Percentiles rank a stretch among this genome's conserved stretches.
These are phyloP conservation scores for Penaeus vannamei DNA, from an alignment of 1,140 invertebrate genomes.

Conservation along the genomic window DNA sequence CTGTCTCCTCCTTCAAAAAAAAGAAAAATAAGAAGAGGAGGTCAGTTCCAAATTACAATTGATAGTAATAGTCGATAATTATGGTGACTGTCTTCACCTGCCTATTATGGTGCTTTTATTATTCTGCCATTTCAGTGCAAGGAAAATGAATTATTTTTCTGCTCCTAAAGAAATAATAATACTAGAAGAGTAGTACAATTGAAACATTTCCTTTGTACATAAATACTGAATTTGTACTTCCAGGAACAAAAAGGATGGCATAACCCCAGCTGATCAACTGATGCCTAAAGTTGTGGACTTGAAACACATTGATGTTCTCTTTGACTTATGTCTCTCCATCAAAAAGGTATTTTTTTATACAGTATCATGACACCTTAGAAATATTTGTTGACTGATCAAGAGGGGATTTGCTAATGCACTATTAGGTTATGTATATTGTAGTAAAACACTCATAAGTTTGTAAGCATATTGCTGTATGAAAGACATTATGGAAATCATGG, in stretches of 20 bases:
- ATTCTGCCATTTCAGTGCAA: not conserved
- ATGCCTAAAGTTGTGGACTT: not conserved
- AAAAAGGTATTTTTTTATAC: conserved; percentile 56
- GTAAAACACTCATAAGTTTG: no score
- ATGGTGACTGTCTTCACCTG: no score
- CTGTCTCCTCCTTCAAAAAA: conserved; percentile 67
- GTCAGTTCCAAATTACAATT: not conserved
- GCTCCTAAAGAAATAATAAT: not conserved
- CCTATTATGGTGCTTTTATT: no score
- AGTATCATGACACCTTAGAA: not conserved
- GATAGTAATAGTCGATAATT: no score
- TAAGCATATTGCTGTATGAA: no score
- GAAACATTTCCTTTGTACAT: not conserved
- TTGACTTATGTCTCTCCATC: conserved; percentile 64
- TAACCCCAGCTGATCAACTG: conserved; percentile 18
- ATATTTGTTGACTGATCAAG: not conserved
- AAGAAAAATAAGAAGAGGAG: conserved; percentile 69
- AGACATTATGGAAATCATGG: no score
- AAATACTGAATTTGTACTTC: not conserved
- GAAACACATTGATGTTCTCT: conserved; percentile 42
- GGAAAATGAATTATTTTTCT: not conserved
- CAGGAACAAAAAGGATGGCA: conserved; percentile 24
- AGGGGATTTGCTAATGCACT: not conserved
- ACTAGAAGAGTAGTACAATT: not conserved
- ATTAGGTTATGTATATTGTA: not conserved